Conservation (phyloP, 2,797 vertebrate species). For the Acanthornis magna region DNA sequence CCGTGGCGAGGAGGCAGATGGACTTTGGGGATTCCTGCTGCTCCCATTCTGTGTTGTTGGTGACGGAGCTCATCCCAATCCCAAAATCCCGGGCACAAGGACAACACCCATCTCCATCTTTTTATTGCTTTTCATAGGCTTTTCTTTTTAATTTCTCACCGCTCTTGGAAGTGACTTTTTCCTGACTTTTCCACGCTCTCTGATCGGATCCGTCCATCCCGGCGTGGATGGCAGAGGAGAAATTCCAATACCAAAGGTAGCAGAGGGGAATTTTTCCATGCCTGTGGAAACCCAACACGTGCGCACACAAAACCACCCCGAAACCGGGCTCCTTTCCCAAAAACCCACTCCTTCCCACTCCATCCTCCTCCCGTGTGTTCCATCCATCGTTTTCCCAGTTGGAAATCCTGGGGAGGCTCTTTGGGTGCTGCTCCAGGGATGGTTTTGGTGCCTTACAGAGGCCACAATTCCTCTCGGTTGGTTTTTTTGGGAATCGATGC, state of each 20-base stretch:
- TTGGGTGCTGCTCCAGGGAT: conserved; percentile 20
- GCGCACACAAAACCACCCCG: not conserved
- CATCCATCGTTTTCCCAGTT: not conserved
- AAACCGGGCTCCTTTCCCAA: not conserved
- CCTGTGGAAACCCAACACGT: not conserved
- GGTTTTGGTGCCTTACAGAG: conserved; percentile 67
- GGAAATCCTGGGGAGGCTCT: not conserved
- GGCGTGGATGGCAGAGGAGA: not conserved
- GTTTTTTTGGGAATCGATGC: not conserved
- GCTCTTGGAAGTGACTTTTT: not conserved
- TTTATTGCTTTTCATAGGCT: not conserved
- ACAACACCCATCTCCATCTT: not conserved
- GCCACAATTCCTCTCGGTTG: not conserved
- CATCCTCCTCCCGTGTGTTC: not conserved
- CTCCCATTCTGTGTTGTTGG: not conserved
- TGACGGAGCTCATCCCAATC: not conserved
- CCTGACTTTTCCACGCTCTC: not conserved
- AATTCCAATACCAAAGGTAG: conserved; percentile 30
- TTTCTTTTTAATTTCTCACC: not conserved
- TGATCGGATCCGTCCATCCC: fast-evolving
- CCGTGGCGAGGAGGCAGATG: fast-evolving
- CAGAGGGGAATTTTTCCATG: not conserved
- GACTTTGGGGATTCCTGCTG: not conserved
- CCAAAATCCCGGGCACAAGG: not conserved
- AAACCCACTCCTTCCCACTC: not conserved